Percentiles rank a stretch among this genome's conserved stretches.
phyloP scores from a whole-genome alignment of 2,888 invertebrate genomes.

The Euzetes globulus region DNA sequence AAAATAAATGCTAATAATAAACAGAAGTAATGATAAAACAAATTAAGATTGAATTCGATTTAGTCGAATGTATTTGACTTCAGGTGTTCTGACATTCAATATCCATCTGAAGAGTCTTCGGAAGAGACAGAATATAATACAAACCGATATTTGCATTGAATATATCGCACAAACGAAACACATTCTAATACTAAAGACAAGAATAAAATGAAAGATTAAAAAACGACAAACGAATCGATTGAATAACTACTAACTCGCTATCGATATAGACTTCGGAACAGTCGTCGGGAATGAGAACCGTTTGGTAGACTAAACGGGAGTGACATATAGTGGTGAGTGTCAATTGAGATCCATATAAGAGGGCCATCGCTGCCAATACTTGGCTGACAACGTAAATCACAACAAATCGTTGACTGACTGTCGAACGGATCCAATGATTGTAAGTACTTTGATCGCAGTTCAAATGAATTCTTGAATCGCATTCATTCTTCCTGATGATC shows the following conservation, averaged over 20 bases:
- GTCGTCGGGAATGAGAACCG: conserved; percentile 69
- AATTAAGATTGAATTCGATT: not conserved
- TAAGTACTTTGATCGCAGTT: not conserved
- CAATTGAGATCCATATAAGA: conserved; percentile 64
- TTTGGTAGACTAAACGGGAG: conserved; percentile 61
- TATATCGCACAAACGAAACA: conserved; percentile 15
- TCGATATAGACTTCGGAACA: conserved; percentile 68
- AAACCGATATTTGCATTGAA: not conserved
- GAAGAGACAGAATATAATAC: not conserved
- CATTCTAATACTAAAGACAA: not conserved
- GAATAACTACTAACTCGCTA: conserved; percentile 38
- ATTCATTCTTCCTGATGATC: conserved; percentile 21
- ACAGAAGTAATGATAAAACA: too few species aligned
- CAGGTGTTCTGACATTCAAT: not conserved
- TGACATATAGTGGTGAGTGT: conserved; percentile 80
- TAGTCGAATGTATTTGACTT: not conserved
- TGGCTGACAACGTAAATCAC: not conserved
- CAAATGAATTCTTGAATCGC: not conserved
- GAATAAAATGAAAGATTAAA: not conserved
- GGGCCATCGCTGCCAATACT: conserved; percentile 38
- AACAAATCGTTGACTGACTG: not conserved
- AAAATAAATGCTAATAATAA: too few species aligned
- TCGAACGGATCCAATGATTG: conserved; percentile 17
- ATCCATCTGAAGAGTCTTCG: not conserved
- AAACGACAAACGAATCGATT: not conserved